Percentiles rank a stretch among this genome's conserved stretches.
These are phyloP conservation scores for Tragulus kanchil DNA, from an alignment of 2,113 vertebrate species.

Conservation along the genomic window DNA sequence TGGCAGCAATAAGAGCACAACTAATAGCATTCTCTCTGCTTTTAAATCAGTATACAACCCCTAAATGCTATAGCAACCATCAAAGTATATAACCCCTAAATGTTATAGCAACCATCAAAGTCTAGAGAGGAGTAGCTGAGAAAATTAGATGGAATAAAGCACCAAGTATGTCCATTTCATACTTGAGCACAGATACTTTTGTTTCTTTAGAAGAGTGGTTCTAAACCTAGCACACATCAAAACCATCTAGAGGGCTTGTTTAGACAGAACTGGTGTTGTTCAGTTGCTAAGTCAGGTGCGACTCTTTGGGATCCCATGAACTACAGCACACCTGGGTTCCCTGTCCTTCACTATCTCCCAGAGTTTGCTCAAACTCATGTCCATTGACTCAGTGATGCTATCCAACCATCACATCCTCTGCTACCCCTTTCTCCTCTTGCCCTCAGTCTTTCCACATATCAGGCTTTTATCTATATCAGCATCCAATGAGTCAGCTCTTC, in stretches of 20 bases:
- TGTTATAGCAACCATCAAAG: not conserved
- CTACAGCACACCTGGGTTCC: not conserved
- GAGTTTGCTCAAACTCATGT: not conserved
- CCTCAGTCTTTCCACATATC: not conserved
- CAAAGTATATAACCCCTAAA: constrained; percentile 42
- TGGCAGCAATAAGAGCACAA: not conserved
- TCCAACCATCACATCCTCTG: not conserved
- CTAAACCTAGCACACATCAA: not conserved
- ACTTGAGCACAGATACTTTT: constrained; percentile 19
- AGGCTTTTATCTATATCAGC: too few relatives aligned
- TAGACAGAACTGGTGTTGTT: not conserved
- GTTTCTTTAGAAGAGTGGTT: constrained; percentile 2
- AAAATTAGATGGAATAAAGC: constrained; percentile 4
- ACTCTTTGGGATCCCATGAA: not conserved
- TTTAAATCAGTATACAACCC: not conserved
- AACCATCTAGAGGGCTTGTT: not conserved
- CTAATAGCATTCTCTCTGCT: not conserved
- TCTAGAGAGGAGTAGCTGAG: not conserved
- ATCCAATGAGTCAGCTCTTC: not conserved
- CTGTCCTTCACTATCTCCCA: not conserved
- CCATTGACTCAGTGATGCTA: not conserved
- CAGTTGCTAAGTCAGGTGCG: not conserved
- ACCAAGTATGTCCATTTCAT: not conserved
- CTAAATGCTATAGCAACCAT: not conserved
- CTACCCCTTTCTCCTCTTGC: not conserved